A percentile compares a stretch with the other conserved stretches of the same genome.
Evolutionary conservation across 2,113 vertebrate genomes (phyloP).

Genomic region (Conger conger): DNA sequence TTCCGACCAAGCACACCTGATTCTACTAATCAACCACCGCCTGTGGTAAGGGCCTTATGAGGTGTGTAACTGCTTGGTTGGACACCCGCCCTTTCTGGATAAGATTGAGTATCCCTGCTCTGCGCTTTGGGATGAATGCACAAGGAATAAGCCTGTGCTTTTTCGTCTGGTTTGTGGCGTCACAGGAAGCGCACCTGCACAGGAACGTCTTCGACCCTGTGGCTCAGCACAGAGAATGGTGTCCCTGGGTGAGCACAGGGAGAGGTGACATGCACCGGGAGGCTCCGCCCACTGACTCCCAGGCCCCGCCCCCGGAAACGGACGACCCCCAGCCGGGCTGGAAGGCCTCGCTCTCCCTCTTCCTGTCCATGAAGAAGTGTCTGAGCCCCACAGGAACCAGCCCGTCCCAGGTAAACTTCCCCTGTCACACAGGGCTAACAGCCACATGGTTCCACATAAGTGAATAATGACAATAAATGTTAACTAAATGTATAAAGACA

Average conservation of each 20-base stretch:
- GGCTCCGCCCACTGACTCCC: rapidly evolving
- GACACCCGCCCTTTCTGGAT: too few species aligned
- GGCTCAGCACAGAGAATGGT: slow-evolving; percentile 94
- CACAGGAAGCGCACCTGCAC: slow-evolving; percentile 70
- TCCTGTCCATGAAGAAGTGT: slow-evolving; percentile 72
- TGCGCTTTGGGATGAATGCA: too few species aligned
- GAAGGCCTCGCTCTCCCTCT: slow-evolving; percentile 73
- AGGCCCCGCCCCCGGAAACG: slow-evolving; percentile 25
- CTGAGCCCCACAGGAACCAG: slow-evolving; percentile 45
- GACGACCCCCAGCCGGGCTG: slow-evolving; percentile 73
- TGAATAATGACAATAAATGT: background rate
- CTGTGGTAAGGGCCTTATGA: too few species aligned
- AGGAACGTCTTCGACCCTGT: slow-evolving; percentile 82
- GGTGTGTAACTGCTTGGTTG: too few species aligned
- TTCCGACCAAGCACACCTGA: too few species aligned
- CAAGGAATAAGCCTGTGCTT: too few species aligned
- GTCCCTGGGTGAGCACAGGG: slow-evolving; percentile 81
- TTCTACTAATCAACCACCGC: too few species aligned
- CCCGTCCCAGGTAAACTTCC: slow-evolving; percentile 51
- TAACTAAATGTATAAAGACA: background rate
- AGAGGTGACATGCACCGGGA: slow-evolving; percentile 51
- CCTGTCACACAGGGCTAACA: too few species aligned
- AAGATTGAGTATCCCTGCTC: too few species aligned
- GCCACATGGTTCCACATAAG: background rate
- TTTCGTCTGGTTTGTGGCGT: too few species aligned